phyloP scores from a whole-genome alignment of 2,888 invertebrate species.

The Tribolium freemani region DNA sequence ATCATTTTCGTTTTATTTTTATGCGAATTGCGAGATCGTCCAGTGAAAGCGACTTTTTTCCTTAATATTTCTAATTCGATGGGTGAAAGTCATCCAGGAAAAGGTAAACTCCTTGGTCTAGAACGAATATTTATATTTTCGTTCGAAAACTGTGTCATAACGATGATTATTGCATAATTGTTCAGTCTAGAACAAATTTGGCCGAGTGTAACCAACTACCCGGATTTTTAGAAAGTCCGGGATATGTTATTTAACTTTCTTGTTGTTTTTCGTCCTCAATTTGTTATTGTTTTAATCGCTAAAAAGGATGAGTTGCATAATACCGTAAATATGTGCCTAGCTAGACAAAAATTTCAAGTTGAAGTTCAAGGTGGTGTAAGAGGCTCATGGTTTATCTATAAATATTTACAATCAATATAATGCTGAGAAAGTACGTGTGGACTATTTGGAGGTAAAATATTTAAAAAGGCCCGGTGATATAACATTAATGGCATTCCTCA shows the following conservation, averaged over 20 bases:
- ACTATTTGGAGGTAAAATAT: neutral
- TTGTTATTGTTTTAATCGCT: neutral
- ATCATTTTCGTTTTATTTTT: neutral
- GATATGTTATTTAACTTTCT: neutral
- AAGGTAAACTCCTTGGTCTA: constrained; percentile 16
- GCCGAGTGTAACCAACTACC: neutral
- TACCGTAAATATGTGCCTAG: neutral
- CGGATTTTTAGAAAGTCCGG: neutral
- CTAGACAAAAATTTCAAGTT: neutral
- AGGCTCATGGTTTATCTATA: neutral
- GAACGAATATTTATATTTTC: constrained; percentile 27
- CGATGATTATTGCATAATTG: constrained; percentile 9
- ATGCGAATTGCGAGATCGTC: neutral
- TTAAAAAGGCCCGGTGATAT: neutral
- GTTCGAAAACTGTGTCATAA: constrained; percentile 9
- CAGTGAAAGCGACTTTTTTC: constrained; percentile 24
- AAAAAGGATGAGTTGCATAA: neutral
- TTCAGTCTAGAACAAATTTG: constrained; percentile 11
- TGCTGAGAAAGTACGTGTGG: neutral
- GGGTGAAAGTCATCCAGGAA: constrained; percentile 36
- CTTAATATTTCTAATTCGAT: constrained; percentile 5
- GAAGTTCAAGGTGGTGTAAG: constrained; percentile 3
- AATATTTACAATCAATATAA: constrained; percentile 6
- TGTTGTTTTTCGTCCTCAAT: neutral
- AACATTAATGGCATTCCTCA: neutral